These are phyloP conservation scores for Pyrocephalus nanus DNA, from an alignment of 2,797 vertebrate genomes.

Conservation along the genomic window DNA sequence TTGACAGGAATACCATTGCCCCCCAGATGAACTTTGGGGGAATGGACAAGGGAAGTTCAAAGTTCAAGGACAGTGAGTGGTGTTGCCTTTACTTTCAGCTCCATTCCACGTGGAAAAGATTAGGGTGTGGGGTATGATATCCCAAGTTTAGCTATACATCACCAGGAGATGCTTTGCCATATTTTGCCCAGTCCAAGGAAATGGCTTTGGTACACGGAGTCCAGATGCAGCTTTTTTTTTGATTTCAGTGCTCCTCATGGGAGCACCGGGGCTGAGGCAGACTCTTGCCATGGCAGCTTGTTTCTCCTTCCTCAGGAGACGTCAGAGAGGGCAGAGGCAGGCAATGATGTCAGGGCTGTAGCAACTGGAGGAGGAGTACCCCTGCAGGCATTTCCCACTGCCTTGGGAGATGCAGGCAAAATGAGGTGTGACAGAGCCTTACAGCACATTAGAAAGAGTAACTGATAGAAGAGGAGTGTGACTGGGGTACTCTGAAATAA, in stretches of 20 bases:
- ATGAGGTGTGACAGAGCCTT: background rate
- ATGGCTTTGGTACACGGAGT: rapidly evolving
- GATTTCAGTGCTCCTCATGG: background rate
- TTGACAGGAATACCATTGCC: background rate
- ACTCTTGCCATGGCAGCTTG: background rate
- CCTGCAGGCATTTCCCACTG: rapidly evolving
- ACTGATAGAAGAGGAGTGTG: rapidly evolving
- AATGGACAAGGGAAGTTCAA: background rate
- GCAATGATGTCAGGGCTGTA: background rate
- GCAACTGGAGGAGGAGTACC: background rate
- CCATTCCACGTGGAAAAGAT: background rate
- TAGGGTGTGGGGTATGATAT: background rate
- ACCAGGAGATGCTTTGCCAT: background rate
- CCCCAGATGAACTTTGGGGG: background rate
- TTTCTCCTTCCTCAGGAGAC: background rate
- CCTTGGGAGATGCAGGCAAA: rapidly evolving
- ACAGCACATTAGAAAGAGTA: background rate
- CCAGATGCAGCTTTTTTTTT: background rate
- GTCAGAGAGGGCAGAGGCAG: background rate
- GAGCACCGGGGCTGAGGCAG: rapidly evolving
- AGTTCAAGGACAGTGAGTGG: background rate
- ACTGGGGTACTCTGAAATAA: background rate
- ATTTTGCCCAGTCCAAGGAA: background rate
- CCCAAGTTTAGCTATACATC: background rate
- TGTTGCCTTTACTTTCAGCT: background rate